Evolutionary conservation across 2,797 vertebrate species (phyloP), one percentile per base, ranked within the genome.

Genomic region (Neosilurus hyrtlii): DNA sequence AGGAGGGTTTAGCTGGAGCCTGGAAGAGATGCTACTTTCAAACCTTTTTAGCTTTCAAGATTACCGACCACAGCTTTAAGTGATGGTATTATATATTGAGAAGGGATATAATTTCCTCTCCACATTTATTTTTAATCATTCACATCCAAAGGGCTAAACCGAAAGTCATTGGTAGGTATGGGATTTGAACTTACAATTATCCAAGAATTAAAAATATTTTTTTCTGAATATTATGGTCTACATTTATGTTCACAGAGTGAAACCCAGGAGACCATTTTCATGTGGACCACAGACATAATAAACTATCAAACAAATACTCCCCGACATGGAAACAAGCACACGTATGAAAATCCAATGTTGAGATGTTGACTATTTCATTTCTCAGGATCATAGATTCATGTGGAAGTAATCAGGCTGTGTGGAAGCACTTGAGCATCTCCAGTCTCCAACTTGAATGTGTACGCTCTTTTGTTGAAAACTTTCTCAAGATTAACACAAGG

Each of bases 401-500:
- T 0, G 95, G 95, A 79, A 97, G 95, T 84, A 88, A 89, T 0
- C 89, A 96, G 37, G 92, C 96, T 16, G 63, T 89, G 57, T 96
- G 93, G 92, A 95, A 96, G 95, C 90, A 92, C 0, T 81, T 97
- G 90, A 95, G 97, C 87, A 91, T 97, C 81, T 92, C 93, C 88
- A 96, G 91, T 87, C 91, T 96, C 79, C 88, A 89, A 80, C 96
- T 95, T 0, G 94, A 89, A 80, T 96, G 95, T 0, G 94, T 97
- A 15, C 93, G 89, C 80, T 86, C 91, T 81, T 97, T 97, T 59
- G 88, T 93, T 0, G 90, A 93, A 51, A 61, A 86, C 0, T 96
- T 97, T 91, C 92, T 97, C 88, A 91, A 81, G 54, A 90, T 91
- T 0, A 95, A 96, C 82, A 89, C 95, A 9, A 93, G 94, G 24